A percentile compares a stretch with the other conserved stretches of the same genome.
phyloP scores from a whole-genome alignment of 2,113 vertebrate genomes.

The Jaculus jaculus region DNA sequence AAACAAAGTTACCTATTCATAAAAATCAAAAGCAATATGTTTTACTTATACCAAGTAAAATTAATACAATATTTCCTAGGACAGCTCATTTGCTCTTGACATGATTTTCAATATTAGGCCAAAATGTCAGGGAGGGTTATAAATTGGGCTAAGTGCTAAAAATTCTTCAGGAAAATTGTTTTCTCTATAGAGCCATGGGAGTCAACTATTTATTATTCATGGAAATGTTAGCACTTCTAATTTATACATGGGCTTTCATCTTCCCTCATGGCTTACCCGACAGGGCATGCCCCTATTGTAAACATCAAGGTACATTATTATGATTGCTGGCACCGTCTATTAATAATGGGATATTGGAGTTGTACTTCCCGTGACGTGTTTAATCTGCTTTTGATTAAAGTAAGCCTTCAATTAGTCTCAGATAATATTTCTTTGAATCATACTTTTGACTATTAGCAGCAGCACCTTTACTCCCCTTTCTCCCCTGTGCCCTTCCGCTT shows the following conservation, averaged over 20 bases:
- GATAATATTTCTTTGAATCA: slow-evolving; percentile 58
- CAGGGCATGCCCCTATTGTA: slow-evolving; percentile 30
- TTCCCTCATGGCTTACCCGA: slow-evolving; percentile 46
- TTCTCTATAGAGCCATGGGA: slow-evolving; percentile 55
- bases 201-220: slow-evolving; percentile 64
- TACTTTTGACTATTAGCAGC: slow-evolving; percentile 50
- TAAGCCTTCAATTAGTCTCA: slow-evolving; percentile 62
- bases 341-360: slow-evolving; percentile 60
- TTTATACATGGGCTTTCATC: slow-evolving; percentile 59
- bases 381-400: slow-evolving; percentile 77
- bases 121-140: slow-evolving; percentile 56
- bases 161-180: slow-evolving; percentile 63
- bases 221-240: slow-evolving; percentile 63
- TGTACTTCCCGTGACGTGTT: slow-evolving; percentile 49
- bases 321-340: slow-evolving; percentile 42
- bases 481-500: background rate
- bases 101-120: slow-evolving; percentile 48
- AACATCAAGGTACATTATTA: slow-evolving; percentile 59
- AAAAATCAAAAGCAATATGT: slow-evolving; percentile 76
- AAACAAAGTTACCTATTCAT: slow-evolving; percentile 76
- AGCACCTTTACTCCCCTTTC: background rate
- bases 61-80: slow-evolving; percentile 61
- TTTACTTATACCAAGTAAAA: slow-evolving; percentile 73
- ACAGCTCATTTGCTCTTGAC: slow-evolving; percentile 56
- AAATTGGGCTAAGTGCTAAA: slow-evolving; percentile 62